A percentile compares a stretch with the other conserved stretches of the same genome.
Conservation (phyloP, 1,140 invertebrate genomes). For the Drosophila kohkoa region DNA sequence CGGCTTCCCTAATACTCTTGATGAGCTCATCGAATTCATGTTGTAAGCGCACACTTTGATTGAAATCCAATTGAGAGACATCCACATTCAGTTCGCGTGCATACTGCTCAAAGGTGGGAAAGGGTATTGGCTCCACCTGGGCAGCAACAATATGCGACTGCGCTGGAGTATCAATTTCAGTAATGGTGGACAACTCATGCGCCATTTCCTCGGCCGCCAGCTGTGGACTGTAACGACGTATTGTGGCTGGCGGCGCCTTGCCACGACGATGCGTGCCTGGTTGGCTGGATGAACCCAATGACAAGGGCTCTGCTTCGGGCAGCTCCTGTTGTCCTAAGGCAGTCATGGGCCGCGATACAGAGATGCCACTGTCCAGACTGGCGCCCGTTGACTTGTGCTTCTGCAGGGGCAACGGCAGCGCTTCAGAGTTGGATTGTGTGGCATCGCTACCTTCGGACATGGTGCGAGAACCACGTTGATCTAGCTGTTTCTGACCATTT, state of each 20-base stretch:
- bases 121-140: conserved; percentile 40
- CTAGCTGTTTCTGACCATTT: conserved; percentile 4
- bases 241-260: conserved; percentile 61
- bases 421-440: conserved; percentile 55
- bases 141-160: conserved; percentile 67
- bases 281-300: conserved; percentile 45
- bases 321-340: conserved; percentile 57
- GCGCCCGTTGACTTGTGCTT: conserved; percentile 72
- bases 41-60: conserved; percentile 62
- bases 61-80: conserved; percentile 48
- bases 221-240: conserved; percentile 79
- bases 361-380: conserved; percentile 82
- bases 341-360: conserved; percentile 72
- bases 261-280: conserved; percentile 31
- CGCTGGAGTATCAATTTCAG: conserved; percentile 78
- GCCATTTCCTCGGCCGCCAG: conserved; percentile 68
- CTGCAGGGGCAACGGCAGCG: conserved; percentile 60
- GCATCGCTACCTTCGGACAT: conserved; percentile 64
- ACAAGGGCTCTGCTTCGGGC: conserved; percentile 56
- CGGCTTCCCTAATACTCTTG: conserved; percentile 30
- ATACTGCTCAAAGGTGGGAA: conserved; percentile 83
- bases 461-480: conserved; percentile 31
- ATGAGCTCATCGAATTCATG: conserved; percentile 67
- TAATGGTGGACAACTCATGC: conserved; percentile 81
- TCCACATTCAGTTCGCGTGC: conserved; percentile 64